Evolutionary conservation across 1,140 invertebrate genomes (phyloP).

Genomic region (Argopecten irradians): DNA sequence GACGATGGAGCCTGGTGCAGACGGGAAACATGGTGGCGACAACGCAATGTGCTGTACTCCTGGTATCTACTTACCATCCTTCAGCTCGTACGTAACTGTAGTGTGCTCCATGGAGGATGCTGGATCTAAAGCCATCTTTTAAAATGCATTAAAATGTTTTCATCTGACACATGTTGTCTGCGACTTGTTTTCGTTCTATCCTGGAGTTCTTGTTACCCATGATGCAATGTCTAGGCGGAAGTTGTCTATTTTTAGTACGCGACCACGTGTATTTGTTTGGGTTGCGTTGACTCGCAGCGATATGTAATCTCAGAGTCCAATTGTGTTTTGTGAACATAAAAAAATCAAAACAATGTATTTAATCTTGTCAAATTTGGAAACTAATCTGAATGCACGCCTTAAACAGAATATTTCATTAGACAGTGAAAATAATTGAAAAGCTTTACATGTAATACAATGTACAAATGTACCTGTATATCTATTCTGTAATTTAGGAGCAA

Average conservation of each 20-base stretch:
- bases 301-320: too few species aligned
- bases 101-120: not conserved
- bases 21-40: not conserved
- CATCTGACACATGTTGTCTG: not conserved
- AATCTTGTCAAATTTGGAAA: not conserved
- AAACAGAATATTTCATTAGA: too few species aligned
- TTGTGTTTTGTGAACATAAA: not conserved
- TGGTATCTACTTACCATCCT: not conserved
- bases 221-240: conserved; percentile 6
- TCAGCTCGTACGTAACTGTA: not conserved
- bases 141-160: not conserved
- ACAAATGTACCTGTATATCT: too few species aligned
- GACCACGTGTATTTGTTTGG: not conserved
- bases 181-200: conserved; percentile 5
- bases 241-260: not conserved
- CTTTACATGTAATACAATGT: too few species aligned
- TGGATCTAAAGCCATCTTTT: not conserved
- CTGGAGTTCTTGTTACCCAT: not conserved
- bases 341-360: not conserved
- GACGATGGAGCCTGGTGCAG: not conserved
- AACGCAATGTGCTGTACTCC: not conserved
- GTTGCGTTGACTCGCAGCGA: not conserved
- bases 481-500: too few species aligned
- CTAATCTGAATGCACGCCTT: not conserved
- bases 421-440: too few species aligned